Evolutionary conservation across 2,797 vertebrate species (phyloP).

Genomic region (Pogoniulus pusillus): DNA sequence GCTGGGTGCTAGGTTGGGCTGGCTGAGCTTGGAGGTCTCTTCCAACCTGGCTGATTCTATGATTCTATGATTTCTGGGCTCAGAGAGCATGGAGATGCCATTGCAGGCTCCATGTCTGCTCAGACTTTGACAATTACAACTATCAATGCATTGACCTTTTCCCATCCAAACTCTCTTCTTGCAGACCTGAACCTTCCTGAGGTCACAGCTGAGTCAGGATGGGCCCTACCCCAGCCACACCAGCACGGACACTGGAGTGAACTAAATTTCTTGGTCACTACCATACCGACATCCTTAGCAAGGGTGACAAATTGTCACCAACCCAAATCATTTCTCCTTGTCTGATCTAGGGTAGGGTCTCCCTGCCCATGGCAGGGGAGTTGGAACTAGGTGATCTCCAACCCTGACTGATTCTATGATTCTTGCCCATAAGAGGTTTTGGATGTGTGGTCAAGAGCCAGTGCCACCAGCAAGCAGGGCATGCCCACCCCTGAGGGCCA

Average conservation of each 20-base stretch:
- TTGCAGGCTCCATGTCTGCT: background rate
- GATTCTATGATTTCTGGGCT: too few species aligned
- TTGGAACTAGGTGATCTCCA: too few species aligned
- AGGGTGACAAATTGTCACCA: background rate
- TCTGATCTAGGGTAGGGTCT: too few species aligned
- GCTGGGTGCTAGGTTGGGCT: too few species aligned
- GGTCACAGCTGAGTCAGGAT: fast-evolving
- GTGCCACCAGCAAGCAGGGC: background rate
- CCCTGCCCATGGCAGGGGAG: too few species aligned
- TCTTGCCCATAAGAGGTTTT: background rate
- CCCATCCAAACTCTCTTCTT: background rate
- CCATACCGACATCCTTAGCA: fast-evolving
- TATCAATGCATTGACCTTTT: fast-evolving
- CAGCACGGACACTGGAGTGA: fast-evolving
- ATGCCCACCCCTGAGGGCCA: background rate
- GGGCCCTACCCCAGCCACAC: background rate
- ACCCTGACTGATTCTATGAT: too few species aligned
- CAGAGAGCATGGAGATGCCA: fast-evolving
- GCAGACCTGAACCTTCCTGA: fast-evolving
- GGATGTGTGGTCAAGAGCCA: background rate
- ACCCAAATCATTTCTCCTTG: fast-evolving
- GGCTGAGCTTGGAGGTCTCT: too few species aligned
- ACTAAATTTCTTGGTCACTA: fast-evolving
- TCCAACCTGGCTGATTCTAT: too few species aligned
- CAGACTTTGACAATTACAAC: fast-evolving